Percentiles rank a stretch among this genome's conserved stretches.
These are phyloP conservation scores for Lycocerus yunnanus DNA, from an alignment of 2,888 invertebrate species.

Conservation along the genomic window DNA sequence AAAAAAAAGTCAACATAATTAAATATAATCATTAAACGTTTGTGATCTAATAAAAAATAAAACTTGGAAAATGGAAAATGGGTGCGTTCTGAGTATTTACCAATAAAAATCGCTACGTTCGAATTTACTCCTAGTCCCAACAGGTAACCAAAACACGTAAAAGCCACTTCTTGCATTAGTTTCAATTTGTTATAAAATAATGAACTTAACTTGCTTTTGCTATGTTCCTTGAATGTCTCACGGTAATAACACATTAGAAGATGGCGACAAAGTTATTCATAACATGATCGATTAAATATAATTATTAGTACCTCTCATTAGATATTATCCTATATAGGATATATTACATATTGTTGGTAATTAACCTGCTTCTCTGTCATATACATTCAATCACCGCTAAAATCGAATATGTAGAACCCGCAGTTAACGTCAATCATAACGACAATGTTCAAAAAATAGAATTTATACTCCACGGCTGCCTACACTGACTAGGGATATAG, in stretches of 20 bases:
- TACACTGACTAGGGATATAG: no score
- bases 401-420: no score
- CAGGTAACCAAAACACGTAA: neutral
- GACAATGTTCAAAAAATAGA: no score
- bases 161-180: neutral
- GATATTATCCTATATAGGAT: no score
- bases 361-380: no score
- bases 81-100: neutral
- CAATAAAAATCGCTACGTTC: neutral
- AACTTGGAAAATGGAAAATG: neutral
- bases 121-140: neutral
- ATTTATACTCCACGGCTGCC: no score
- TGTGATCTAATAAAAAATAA: neutral
- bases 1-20: no score
- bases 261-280: neutral
- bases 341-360: no score
- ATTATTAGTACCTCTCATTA: no score
- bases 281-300: neutral
- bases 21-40: neutral
- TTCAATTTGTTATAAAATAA: neutral
- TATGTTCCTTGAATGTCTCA: neutral
- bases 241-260: neutral
- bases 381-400: no score
- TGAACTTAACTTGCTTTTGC: neutral
- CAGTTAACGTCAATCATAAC: no score